These are phyloP conservation scores for Phainopepla nitens DNA, from an alignment of 2,113 vertebrate species.

Conservation along the genomic window DNA sequence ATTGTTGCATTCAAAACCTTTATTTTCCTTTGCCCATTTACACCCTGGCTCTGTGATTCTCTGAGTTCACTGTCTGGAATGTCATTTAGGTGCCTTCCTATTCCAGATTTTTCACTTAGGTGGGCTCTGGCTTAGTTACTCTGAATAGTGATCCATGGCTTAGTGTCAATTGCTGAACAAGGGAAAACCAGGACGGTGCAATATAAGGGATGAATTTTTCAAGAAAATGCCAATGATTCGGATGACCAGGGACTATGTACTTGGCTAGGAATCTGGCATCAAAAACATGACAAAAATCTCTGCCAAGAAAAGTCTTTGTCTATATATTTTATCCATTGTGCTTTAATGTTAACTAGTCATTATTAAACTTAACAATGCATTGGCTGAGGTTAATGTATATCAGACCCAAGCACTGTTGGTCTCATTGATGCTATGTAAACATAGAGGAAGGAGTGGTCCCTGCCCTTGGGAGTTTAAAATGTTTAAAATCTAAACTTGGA, in stretches of 20 bases:
- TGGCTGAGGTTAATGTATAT: conserved; percentile 56
- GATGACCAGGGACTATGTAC: background rate
- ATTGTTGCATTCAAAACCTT: background rate
- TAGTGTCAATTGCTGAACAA: background rate
- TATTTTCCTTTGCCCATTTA: background rate
- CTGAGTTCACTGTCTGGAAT: background rate
- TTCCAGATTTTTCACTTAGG: background rate
- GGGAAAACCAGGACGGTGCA: background rate
- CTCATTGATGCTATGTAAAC: conserved; percentile 56
- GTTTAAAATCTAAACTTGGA: conserved; percentile 36
- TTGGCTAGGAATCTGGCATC: background rate
- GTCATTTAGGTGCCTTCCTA: background rate
- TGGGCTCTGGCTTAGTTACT: background rate
- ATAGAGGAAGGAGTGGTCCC: conserved; percentile 62
- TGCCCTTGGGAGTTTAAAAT: conserved; percentile 38
- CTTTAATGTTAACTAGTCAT: conserved; percentile 46
- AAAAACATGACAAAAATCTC: background rate
- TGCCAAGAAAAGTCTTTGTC: conserved; percentile 50
- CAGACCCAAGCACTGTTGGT: conserved; percentile 29
- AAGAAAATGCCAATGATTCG: background rate
- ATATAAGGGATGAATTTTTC: background rate
- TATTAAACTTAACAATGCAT: conserved; percentile 58
- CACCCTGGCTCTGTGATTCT: background rate
- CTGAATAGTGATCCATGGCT: background rate
- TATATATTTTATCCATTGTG: conserved; percentile 53